Evolutionary conservation across 2,888 invertebrate species (phyloP).

Genomic region (Fabriciana adippe): DNA sequence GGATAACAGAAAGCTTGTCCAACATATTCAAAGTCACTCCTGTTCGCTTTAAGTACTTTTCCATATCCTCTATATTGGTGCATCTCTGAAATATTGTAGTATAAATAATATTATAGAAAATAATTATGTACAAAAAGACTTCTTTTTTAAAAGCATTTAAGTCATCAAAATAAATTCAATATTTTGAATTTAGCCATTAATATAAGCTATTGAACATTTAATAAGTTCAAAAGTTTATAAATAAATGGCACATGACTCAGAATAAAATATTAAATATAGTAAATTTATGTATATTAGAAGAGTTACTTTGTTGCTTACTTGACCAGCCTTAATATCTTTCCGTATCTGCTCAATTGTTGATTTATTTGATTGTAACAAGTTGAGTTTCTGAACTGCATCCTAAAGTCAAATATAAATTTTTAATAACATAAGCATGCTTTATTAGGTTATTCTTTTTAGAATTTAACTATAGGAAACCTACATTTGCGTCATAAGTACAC

Average conservation of each 20-base stretch:
- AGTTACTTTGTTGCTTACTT: conserved; percentile 53
- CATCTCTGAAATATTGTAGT: conserved; percentile 58
- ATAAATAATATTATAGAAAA: background rate
- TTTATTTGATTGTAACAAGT: conserved; percentile 88
- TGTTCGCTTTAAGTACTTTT: conserved; percentile 83
- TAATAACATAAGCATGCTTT: too few species aligned
- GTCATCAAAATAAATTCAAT: too few species aligned
- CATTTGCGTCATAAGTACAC: background rate
- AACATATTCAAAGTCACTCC: conserved; percentile 85
- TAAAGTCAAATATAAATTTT: conserved; percentile 55
- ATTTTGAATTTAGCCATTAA: too few species aligned
- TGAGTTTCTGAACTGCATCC: conserved; percentile 87
- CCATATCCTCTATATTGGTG: conserved; percentile 75
- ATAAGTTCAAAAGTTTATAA: background rate
- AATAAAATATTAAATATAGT: too few species aligned
- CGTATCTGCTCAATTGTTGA: conserved; percentile 79
- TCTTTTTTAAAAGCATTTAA: background rate
- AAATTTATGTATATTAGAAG: background rate
- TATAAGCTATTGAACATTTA: too few species aligned
- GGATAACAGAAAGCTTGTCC: conserved; percentile 91
- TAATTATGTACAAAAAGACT: background rate
- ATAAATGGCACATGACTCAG: background rate
- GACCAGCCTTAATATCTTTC: conserved; percentile 61
- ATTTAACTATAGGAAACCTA: too few species aligned
- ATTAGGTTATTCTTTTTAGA: too few species aligned